Base-by-base conservation (phyloP, 2,888 invertebrate genomes). In the Ceraclea dissimilis region DNA sequence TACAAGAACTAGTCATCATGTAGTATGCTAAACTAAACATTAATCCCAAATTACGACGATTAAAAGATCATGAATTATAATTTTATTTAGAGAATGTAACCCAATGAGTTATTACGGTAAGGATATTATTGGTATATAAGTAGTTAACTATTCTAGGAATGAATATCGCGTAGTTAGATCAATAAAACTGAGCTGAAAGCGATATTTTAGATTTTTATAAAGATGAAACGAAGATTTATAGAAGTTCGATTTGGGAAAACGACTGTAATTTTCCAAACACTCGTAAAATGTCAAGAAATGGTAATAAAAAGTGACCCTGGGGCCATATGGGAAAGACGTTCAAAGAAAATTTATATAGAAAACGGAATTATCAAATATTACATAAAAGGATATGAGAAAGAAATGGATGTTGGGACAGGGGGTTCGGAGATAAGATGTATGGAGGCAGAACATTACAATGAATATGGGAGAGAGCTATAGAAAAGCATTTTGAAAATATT, bases 261-360 rank as follows among this genome's bases (percentile, higher is more conserved):
- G 48, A 21, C 20, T 16, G 26, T 48, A 31, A 48, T 53, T 48
- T 48, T 33, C 48, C 31, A 48, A 48, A 16, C n/a, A 47, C 46
- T 53, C 47, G 31, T 53, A 50, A 49, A 55, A 51, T 11, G 44
- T 51, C 55, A 44, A 43, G 16, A 46, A 55, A 55, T 46, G 21
- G 55, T 50, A 54, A 54, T 53, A 47, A 54, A 54, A 49, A 49
- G 33, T 34, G 49, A 19, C 20, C 49, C 49, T 16, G 17, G 22
- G 50, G 46, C 43, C 55, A 44, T 50, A 50, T 44, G 19, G 50
- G 51, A 33, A 22, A 49, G 43, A 49, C 53, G 34, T 31, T 54
- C 50, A 18, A 43, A 44, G 22, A 50, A 55, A 55, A 49, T 50
- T 39, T 39, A 39, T 55, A 50, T 55, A 22, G 49, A 19, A n/a